Evolutionary conservation across 2,888 invertebrate species (phyloP).

Genomic region (Diarsia brunnea): DNA sequence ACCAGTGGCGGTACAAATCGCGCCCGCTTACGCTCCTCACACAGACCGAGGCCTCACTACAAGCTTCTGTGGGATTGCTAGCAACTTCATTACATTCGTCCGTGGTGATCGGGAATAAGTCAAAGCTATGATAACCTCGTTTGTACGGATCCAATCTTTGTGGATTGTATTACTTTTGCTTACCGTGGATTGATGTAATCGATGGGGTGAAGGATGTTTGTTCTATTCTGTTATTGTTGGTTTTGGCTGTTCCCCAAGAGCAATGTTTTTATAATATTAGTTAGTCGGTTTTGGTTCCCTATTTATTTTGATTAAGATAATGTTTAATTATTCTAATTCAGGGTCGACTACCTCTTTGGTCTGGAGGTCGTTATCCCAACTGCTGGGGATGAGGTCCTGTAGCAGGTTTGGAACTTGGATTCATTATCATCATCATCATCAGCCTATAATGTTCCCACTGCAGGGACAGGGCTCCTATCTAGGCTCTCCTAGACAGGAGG

Average conservation of each 20-base stretch:
- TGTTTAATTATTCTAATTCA: not conserved
- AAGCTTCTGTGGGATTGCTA: conserved; percentile 48
- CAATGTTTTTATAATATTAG: not conserved
- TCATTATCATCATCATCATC: too few relatives aligned
- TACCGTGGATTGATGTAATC: conserved; percentile 48
- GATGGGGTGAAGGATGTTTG: conserved; percentile 31
- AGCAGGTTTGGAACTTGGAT: too few relatives aligned
- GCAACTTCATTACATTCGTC: conserved; percentile 59
- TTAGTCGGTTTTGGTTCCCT: not conserved
- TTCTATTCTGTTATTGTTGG: conserved; percentile 23
- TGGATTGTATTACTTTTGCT: conserved; percentile 63
- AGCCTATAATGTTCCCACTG: too few relatives aligned
- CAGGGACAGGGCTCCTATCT: too few relatives aligned
- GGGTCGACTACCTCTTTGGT: too few relatives aligned
- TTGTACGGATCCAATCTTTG: conserved; percentile 61
- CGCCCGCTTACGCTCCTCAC: not conserved
- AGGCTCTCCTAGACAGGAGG: too few relatives aligned
- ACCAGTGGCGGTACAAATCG: too few relatives aligned
- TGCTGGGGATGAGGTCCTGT: too few relatives aligned
- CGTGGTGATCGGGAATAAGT: conserved; percentile 62
- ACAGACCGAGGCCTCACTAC: not conserved
- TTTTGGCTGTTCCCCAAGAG: conserved; percentile 8
- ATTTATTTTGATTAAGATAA: not conserved
- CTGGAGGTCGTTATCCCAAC: too few relatives aligned
- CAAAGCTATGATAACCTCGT: conserved; percentile 63